Evolutionary conservation across 2,888 invertebrate genomes (phyloP).

Genomic region (Alloplasta piceator): DNA sequence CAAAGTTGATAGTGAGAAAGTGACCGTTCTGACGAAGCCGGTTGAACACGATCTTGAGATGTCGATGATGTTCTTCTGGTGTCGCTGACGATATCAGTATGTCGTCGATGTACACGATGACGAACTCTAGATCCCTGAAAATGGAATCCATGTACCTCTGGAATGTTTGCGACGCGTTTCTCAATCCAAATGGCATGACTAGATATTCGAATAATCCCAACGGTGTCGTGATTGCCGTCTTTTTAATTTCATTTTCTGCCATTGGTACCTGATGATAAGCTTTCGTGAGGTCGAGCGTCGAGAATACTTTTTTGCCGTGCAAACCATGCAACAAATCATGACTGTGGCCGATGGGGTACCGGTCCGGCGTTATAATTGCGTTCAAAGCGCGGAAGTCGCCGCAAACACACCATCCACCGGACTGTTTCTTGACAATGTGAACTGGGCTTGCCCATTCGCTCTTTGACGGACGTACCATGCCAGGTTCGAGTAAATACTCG

Average conservation of each 20-base stretch:
- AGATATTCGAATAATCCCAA: not conserved
- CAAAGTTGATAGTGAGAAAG: not conserved
- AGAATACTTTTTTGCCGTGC: not conserved
- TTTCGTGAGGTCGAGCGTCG: not conserved
- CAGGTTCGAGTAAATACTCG: not conserved
- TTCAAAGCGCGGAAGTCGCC: constrained; percentile 18
- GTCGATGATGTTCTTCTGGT: not conserved
- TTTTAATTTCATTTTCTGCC: not conserved
- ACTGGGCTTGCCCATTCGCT: not conserved
- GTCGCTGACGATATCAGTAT: not conserved
- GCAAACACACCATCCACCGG: not conserved
- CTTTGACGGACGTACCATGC: constrained; percentile 4
- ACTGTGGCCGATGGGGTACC: not conserved
- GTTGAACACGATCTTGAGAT: not conserved
- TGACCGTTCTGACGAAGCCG: not conserved
- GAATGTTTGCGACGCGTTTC: constrained; percentile 18
- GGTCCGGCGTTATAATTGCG: not conserved
- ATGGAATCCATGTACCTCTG: not conserved
- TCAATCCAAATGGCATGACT: not conserved
- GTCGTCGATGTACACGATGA: not conserved
- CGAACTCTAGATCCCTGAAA: not conserved
- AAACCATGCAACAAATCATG: not conserved
- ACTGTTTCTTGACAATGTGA: not conserved
- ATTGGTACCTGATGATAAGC: not conserved
- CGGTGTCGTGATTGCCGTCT: not conserved